These are phyloP conservation scores for Archips crataeganus DNA, from an alignment of 2,888 invertebrate genomes.

Conservation along the genomic window DNA sequence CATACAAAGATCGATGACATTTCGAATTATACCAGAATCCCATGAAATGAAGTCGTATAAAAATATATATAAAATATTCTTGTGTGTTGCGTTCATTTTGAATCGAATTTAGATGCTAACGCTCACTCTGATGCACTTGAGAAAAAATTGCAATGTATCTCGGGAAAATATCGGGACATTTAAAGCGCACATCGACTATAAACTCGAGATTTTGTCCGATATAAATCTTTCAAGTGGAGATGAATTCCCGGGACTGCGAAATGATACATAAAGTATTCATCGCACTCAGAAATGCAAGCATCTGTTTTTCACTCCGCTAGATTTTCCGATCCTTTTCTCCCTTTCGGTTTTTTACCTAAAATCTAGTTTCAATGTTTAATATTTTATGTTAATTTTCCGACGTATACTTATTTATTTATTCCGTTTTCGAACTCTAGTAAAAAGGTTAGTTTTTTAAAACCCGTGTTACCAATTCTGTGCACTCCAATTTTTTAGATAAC, in stretches of 20 bases:
- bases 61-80: background rate
- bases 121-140: slow-evolving; percentile 29
- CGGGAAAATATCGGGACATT: slow-evolving; percentile 56
- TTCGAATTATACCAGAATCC: no score
- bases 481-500: background rate
- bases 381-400: slow-evolving; percentile 7
- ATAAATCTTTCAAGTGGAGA: slow-evolving; percentile 82
- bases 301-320: slow-evolving; percentile 70
- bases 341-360: slow-evolving; percentile 47
- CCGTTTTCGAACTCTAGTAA: background rate
- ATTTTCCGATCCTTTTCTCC: slow-evolving; percentile 56
- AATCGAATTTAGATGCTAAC: slow-evolving; percentile 21
- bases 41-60: background rate
- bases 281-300: slow-evolving; percentile 74
- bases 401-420: background rate
- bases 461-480: background rate
- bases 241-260: slow-evolving; percentile 78
- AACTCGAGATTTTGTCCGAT: slow-evolving; percentile 75
- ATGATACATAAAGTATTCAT: slow-evolving; percentile 84
- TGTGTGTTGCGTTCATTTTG: slow-evolving; percentile 8
- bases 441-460: background rate
- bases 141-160: slow-evolving; percentile 40
- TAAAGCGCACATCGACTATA: slow-evolving; percentile 65
- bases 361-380: slow-evolving; percentile 41
- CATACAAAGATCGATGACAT: no score